Conservation (phyloP, 2,797 vertebrate genomes). For the Poeciliopsis turneri region DNA sequence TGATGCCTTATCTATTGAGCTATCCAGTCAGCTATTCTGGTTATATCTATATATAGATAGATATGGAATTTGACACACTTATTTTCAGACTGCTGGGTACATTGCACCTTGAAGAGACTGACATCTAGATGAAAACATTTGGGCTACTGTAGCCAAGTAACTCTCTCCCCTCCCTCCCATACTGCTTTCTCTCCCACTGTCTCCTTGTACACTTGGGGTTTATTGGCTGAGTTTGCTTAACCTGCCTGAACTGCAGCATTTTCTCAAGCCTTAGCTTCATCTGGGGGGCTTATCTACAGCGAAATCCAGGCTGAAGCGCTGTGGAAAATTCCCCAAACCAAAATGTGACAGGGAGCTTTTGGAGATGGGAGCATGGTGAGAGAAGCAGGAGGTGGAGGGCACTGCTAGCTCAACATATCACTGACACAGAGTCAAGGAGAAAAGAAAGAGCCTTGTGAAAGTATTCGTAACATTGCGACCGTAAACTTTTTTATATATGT, state of each 20-base stretch:
- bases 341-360: constrained; percentile 44
- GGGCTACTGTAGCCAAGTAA: constrained; percentile 18
- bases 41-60: no score
- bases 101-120: constrained; percentile 15
- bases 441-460: background rate
- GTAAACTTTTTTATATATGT: background rate
- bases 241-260: constrained; percentile 65
- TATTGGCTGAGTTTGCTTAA: constrained; percentile 70
- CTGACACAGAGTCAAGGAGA: constrained; percentile 8
- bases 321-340: constrained; percentile 65
- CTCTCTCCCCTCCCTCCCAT: background rate
- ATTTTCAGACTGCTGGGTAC: constrained; percentile 5
- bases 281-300: constrained; percentile 55
- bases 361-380: constrained; percentile 18
- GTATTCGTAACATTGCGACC: background rate
- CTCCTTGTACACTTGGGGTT: constrained; percentile 19
- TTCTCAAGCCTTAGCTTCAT: constrained; percentile 69
- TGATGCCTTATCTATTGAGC: no score
- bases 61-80: background rate
- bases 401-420: constrained; percentile 31
- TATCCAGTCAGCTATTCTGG: no score
- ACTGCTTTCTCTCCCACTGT: constrained; percentile 8
- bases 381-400: constrained; percentile 15
- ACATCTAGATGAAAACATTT: constrained; percentile 34
- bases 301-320: constrained; percentile 31